Conservation (phyloP, 2,113 vertebrate species). For the Atrichornis clamosus region DNA sequence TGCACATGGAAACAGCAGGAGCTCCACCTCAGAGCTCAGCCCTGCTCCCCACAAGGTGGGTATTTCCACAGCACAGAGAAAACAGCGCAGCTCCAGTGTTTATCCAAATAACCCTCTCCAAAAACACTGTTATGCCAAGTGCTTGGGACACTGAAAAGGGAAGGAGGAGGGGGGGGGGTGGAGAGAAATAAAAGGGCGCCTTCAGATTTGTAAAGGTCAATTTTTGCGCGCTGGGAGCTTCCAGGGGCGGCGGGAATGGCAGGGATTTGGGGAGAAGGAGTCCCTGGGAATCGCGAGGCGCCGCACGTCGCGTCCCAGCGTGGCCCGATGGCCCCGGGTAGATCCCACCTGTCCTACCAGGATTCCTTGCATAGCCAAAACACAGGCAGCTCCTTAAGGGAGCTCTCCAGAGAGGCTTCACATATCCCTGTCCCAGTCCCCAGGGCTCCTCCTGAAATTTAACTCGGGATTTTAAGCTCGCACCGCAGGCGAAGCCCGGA, state of each 20-base stretch:
- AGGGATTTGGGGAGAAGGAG: not conserved
- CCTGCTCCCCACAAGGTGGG: not conserved
- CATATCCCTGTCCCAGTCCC: fast-evolving
- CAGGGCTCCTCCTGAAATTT: not conserved
- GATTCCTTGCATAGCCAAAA: not conserved
- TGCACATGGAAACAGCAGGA: not conserved
- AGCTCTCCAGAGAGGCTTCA: not conserved
- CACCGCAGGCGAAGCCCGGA: not conserved
- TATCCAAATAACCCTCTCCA: not conserved
- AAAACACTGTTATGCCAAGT: not conserved
- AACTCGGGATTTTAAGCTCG: not conserved
- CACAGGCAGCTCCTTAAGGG: not conserved
- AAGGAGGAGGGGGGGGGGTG: no score
- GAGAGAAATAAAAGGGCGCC: not conserved
- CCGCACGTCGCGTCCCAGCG: fast-evolving
- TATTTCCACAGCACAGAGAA: not conserved
- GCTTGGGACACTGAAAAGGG: not conserved
- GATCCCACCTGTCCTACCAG: not conserved
- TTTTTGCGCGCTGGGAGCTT: not conserved
- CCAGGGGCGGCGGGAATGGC: not conserved
- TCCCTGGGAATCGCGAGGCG: fast-evolving
- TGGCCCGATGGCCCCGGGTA: not conserved
- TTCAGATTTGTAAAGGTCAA: constrained; percentile 23
- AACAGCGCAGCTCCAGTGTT: not conserved
- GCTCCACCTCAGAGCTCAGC: not conserved